Percentiles rank a stretch among this genome's conserved stretches.
Evolutionary conservation across 2,113 vertebrate genomes (phyloP).

Genomic region (Microcebus tavaratra): DNA sequence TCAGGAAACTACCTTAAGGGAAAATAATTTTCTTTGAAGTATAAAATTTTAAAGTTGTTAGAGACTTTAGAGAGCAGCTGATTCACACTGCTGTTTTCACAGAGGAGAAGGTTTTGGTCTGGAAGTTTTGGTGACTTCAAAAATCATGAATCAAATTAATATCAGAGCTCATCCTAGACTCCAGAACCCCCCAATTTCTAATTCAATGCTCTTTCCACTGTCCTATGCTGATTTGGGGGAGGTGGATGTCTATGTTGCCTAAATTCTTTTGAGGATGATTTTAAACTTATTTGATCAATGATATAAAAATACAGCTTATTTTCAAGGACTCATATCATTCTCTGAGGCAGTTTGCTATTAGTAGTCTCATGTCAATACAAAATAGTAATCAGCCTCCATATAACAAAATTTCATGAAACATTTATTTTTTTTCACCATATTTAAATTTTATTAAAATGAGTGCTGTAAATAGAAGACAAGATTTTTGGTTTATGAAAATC

Average conservation of each 20-base stretch:
- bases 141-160: not conserved
- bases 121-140: not conserved
- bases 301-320: not conserved
- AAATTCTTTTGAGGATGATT: not conserved
- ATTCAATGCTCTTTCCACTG: not conserved
- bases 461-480: not conserved
- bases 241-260: not conserved
- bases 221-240: not conserved
- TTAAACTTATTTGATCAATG: not conserved
- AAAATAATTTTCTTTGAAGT: conserved; percentile 55
- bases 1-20: not conserved
- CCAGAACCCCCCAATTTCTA: not conserved
- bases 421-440: not conserved
- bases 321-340: not conserved
- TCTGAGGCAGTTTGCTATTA: not conserved
- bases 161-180: not conserved
- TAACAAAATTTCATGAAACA: not conserved
- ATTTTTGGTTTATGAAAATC: not conserved
- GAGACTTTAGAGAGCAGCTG: not conserved
- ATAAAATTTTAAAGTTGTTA: conserved; percentile 37
- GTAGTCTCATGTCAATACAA: not conserved
- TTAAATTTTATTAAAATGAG: not conserved
- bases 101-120: not conserved
- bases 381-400: not conserved
- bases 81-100: not conserved